These are phyloP conservation scores for Lagenorhynchus albirostris DNA, from an alignment of 2,113 vertebrate species.

Conservation along the genomic window DNA sequence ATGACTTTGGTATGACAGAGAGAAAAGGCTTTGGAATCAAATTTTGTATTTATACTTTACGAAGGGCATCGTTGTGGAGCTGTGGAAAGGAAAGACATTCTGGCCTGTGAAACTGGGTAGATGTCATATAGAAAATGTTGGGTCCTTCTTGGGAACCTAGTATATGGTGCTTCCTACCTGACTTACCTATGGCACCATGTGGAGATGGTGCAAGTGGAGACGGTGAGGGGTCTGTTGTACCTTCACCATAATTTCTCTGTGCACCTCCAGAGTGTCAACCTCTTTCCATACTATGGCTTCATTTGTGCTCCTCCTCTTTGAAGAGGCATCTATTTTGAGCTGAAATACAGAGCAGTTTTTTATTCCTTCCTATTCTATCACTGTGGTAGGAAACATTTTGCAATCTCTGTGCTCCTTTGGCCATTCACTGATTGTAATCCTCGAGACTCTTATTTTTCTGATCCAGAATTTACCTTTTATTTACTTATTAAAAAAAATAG, in stretches of 20 bases:
- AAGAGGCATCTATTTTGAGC: background rate
- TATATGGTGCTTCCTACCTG: background rate
- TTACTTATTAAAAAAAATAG: background rate
- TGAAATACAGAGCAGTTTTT: background rate
- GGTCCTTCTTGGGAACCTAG: background rate
- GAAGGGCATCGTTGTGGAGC: background rate
- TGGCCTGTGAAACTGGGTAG: background rate
- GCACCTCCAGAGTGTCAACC: background rate
- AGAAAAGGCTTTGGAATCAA: background rate
- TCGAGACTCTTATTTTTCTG: background rate
- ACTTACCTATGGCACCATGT: rapidly evolving
- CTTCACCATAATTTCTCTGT: background rate
- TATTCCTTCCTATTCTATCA: background rate
- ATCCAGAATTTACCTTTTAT: background rate
- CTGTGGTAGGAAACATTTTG: background rate
- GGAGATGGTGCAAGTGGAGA: background rate
- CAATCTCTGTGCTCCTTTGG: background rate
- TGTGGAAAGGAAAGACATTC: background rate
- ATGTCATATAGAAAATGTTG: background rate
- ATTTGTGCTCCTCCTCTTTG: background rate
- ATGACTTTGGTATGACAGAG: slow-evolving; percentile 4
- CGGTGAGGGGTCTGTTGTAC: background rate
- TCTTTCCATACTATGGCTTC: background rate
- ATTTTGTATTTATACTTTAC: background rate
- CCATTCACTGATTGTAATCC: background rate